phyloP scores from a whole-genome alignment of 1,140 invertebrate species.

The Drosophila nasuta region DNA sequence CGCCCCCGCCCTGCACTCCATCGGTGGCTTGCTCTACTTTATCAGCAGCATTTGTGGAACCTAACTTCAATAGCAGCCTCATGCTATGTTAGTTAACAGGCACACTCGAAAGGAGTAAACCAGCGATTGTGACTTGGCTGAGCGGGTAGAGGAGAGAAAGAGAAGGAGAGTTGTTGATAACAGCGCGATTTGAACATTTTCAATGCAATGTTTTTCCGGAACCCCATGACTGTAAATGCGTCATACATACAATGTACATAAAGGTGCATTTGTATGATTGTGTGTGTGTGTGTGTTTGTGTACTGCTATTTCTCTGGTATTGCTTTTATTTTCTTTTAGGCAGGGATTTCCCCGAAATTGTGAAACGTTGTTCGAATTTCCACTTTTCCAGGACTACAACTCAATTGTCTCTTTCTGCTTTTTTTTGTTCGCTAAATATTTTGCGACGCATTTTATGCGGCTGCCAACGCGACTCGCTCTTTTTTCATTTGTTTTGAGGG shows the following conservation, averaged over 20 bases:
- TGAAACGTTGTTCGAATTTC: conserved; percentile 43
- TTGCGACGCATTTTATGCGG: conserved; percentile 76
- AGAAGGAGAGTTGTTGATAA: conserved; percentile 34
- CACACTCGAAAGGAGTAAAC: conserved; percentile 14
- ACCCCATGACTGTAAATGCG: conserved; percentile 41
- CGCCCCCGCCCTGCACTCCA: neutral
- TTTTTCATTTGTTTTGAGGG: conserved; percentile 1
- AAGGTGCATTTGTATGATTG: conserved; percentile 1
- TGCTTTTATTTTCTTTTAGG: conserved; percentile 14
- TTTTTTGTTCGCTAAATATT: conserved; percentile 57
- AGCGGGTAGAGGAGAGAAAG: neutral
- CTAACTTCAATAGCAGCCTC: neutral
- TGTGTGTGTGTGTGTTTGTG: neutral
- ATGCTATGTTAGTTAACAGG: conserved; percentile 35
- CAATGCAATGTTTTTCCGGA: conserved; percentile 20
- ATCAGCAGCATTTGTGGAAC: conserved; percentile 22
- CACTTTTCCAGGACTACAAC: conserved; percentile 23
- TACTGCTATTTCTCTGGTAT: conserved; percentile 1
- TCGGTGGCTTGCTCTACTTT: conserved; percentile 1
- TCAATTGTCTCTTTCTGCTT: conserved; percentile 51
- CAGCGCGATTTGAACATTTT: conserved; percentile 7
- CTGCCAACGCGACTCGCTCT: conserved; percentile 32
- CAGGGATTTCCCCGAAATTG: conserved; percentile 50
- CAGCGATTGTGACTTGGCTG: neutral
- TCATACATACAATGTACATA: conserved; percentile 22